phyloP scores from a whole-genome alignment of 2,888 invertebrate genomes.

The Drosophila peninsularis region DNA sequence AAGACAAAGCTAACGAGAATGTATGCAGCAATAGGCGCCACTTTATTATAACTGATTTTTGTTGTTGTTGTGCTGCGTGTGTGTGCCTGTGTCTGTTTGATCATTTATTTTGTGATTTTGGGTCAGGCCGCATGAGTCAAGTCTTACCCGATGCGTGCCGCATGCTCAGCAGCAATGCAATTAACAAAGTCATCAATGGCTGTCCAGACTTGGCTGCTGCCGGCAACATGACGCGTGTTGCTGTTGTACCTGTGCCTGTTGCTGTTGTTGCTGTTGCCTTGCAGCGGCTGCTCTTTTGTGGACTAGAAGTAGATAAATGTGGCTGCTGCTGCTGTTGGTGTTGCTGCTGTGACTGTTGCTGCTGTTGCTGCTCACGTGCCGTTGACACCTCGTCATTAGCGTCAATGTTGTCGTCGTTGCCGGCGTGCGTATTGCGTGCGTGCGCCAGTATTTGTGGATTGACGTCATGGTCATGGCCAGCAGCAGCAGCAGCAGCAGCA shows the following conservation, averaged over 20 bases:
- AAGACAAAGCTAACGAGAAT: conserved; percentile 1
- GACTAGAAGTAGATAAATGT: conserved; percentile 72
- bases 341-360: conserved; percentile 22
- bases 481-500: not conserved
- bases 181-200: conserved; percentile 82
- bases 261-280: conserved; percentile 30
- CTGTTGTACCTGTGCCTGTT: conserved; percentile 28
- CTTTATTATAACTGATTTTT: conserved; percentile 5
- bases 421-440: conserved; percentile 36
- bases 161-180: conserved; percentile 79
- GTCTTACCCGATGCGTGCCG: conserved; percentile 81
- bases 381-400: conserved; percentile 81
- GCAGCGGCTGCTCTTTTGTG: conserved; percentile 50
- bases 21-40: conserved; percentile 37
- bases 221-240: conserved; percentile 47
- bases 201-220: conserved; percentile 55
- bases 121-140: conserved; percentile 32
- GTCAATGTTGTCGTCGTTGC: conserved; percentile 52
- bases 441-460: conserved; percentile 43
- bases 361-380: conserved; percentile 70
- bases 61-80: too few relatives aligned
- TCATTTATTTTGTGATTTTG: conserved; percentile 31
- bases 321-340: conserved; percentile 43
- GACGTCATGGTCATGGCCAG: conserved; percentile 64
- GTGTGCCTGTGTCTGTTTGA: not conserved